Percentiles rank a stretch among this genome's conserved stretches.
phyloP scores from a whole-genome alignment of 2,797 vertebrate genomes.

The Sorex maritimensis region DNA sequence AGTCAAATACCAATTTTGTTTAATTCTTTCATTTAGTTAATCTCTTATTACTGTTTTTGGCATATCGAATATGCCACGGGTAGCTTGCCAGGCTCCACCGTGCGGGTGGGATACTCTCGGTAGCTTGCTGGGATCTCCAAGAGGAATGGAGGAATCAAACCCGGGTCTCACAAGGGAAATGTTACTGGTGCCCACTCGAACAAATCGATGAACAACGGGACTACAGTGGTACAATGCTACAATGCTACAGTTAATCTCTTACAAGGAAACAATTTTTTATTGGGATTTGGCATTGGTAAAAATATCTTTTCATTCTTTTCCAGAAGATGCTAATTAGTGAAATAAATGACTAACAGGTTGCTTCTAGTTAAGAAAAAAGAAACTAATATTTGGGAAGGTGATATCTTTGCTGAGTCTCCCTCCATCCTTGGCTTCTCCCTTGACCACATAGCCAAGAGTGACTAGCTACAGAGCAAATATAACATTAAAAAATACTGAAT shows the following conservation, averaged over 20 bases:
- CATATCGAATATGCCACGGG: no score
- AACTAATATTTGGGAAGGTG: background rate
- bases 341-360: background rate
- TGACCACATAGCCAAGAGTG: background rate
- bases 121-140: no score
- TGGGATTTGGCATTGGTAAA: background rate
- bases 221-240: no score
- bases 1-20: constrained; percentile 18
- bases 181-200: no score
- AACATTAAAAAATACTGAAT: no score
- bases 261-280: background rate
- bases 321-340: background rate
- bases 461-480: background rate
- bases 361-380: constrained; percentile 41
- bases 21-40: constrained; percentile 9
- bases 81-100: no score
- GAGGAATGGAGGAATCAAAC: no score
- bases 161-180: no score
- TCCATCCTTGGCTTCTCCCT: background rate
- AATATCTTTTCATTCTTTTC: constrained; percentile 59
- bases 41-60: background rate
- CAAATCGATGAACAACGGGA: no score
- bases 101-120: no score
- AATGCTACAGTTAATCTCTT: background rate
- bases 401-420: background rate